Conservation (phyloP, 2,888 invertebrate species). For the Adelognathus sp. region DNA sequence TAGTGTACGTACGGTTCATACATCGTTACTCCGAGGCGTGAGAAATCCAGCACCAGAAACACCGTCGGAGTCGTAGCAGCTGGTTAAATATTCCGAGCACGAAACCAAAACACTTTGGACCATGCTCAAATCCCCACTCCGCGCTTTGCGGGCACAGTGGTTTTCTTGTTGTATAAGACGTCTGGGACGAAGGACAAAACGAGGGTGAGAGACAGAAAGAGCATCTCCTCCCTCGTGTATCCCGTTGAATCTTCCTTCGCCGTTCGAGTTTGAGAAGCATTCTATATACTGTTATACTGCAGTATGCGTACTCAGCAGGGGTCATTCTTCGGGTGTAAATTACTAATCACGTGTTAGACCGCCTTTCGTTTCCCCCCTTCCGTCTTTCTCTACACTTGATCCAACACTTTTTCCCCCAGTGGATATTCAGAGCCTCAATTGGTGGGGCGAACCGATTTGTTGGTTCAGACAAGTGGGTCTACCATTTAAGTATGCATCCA, state of each 20-base stretch:
- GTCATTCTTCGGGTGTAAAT: conserved; percentile 9
- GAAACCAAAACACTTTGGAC: conserved; percentile 52
- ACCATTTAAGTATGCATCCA: too few relatives aligned
- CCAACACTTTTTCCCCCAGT: neutral
- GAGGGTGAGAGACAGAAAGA: neutral
- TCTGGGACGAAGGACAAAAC: neutral
- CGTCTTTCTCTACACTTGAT: neutral
- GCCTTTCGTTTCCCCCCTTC: neutral
- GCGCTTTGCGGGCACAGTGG: neutral
- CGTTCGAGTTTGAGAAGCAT: neutral
- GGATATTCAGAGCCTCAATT: too few relatives aligned
- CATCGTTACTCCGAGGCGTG: conserved; percentile 11
- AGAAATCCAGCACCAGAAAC: conserved; percentile 27
- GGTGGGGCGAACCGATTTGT: too few relatives aligned
- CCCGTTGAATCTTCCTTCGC: neutral
- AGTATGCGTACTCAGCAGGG: neutral
- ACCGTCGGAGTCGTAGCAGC: conserved; percentile 18
- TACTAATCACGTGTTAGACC: conserved; percentile 27
- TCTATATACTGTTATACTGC: neutral
- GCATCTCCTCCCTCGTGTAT: neutral
- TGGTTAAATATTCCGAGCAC: conserved; percentile 49
- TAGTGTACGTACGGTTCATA: neutral
- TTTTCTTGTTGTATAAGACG: neutral
- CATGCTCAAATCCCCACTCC: conserved; percentile 13
- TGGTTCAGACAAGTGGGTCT: too few relatives aligned